phyloP scores from a whole-genome alignment of 2,797 vertebrate genomes.

The Anguilla obscura region DNA sequence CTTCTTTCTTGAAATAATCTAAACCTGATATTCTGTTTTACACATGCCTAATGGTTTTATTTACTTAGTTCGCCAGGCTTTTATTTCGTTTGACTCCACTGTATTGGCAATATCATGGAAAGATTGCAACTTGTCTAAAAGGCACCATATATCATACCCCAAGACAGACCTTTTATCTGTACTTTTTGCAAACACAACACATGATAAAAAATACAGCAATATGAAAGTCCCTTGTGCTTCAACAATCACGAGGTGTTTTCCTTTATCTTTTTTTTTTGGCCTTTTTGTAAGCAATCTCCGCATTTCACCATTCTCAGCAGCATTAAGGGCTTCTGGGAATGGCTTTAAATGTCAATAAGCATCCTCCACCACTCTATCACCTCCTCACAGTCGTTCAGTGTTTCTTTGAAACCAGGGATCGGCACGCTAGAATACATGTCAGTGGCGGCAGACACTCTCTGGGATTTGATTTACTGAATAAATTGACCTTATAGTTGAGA shows the following conservation, averaged over 20 bases:
- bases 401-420: constrained; percentile 26
- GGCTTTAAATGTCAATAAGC: constrained; percentile 38
- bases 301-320: not conserved
- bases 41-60: not conserved
- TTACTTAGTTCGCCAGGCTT: not conserved
- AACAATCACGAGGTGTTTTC: not conserved
- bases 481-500: constrained; percentile 34
- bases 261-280: not conserved
- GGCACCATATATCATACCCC: not conserved
- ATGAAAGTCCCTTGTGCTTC: constrained; percentile 9
- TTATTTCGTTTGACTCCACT: not conserved
- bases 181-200: constrained; percentile 20
- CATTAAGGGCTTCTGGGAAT: constrained; percentile 22
- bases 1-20: not conserved
- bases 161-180: constrained; percentile 12
- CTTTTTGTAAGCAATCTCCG: constrained; percentile 26
- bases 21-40: not conserved
- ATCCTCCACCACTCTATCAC: constrained; percentile 28
- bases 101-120: not conserved
- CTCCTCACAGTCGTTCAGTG: constrained; percentile 9
- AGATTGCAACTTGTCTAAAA: constrained; percentile 22
- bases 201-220: constrained; percentile 9
- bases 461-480: constrained; percentile 31
- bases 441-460: constrained; percentile 9
- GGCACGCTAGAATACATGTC: not conserved